Base-by-base conservation (phyloP, 2,113 vertebrate genomes). In the Hemiscyllium ocellatum region DNA sequence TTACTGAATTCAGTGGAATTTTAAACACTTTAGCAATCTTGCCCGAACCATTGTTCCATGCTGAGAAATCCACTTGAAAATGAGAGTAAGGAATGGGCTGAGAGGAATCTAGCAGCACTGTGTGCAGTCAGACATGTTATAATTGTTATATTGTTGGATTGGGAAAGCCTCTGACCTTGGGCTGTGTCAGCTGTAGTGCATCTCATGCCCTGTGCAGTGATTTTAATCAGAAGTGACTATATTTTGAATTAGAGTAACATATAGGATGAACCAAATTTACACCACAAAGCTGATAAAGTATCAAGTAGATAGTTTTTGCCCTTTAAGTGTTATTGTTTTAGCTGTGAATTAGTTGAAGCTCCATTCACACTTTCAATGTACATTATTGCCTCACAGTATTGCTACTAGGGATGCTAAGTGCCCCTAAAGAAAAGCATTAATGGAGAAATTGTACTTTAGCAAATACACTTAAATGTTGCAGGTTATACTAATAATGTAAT, bases 271-370 rank as follows among this genome's bases (percentile, higher is more conserved):
- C 50, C 87, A n/a, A 61, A 90, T 90, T 90, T 90, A 90, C 52
- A 90, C 29, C 52, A 90, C 87, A 52, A 65, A 90, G 87, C 33
- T 52, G 61, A 65, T 90, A 90, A 90, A 90, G 87, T 1, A 15
- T 90, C 56, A 33, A 13, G 52, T 90, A 90, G 87, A 61, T 17
- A 10, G 87, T 90, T 90, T 61, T 29, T 19, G 15, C 87, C 61
- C 29, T 33, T 12, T 8, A 65, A 52, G 26, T n/a, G 87, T 90
- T 90, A 17, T 26, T 90, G 87, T 56, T 52, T 61, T 61, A 33
- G 52, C 52, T 61, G 52, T 90, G 87, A 90, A 90, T 90, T 90
- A 90, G 56, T 90, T 61, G 50, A 90, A 90, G 50, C 87, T 56
- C 19, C 37, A 83, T 83, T 83, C 37, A 83, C 80, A 83, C 80